A percentile compares a stretch with the other conserved stretches of the same genome.
These are phyloP conservation scores for Centropus unirufus DNA, from an alignment of 2,113 vertebrate species.

Conservation along the genomic window DNA sequence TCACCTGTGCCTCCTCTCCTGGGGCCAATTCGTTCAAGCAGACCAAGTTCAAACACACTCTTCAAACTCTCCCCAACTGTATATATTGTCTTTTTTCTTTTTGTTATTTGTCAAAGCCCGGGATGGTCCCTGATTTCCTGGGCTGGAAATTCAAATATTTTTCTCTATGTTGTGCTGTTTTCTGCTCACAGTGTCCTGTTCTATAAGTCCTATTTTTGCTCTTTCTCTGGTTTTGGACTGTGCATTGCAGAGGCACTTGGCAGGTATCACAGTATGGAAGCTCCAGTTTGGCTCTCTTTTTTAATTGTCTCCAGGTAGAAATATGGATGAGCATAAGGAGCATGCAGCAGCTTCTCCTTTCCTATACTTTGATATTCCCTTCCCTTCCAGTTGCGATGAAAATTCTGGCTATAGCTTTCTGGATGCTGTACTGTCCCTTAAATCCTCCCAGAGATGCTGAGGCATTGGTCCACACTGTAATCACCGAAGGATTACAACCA, in stretches of 20 bases:
- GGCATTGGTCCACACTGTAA: neutral
- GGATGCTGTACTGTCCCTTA: neutral
- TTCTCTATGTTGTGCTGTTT: neutral
- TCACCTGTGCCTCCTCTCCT: neutral
- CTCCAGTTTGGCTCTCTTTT: neutral
- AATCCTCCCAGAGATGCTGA: conserved; percentile 5
- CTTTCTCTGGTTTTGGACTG: neutral
- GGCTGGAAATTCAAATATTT: neutral
- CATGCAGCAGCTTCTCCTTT: neutral
- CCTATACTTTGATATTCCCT: neutral
- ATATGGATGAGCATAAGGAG: neutral
- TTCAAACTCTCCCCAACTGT: accelerated
- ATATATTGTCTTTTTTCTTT: neutral
- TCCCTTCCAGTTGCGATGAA: neutral
- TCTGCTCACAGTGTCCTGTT: neutral
- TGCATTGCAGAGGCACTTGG: neutral
- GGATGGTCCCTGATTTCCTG: neutral
- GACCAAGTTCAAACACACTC: neutral
- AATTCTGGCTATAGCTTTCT: neutral
- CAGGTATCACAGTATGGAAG: neutral
- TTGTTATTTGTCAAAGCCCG: neutral
- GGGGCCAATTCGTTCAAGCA: neutral
- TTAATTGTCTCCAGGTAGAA: neutral
- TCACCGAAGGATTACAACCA: conserved; percentile 19
- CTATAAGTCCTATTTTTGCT: neutral